Evolutionary conservation across 2,888 invertebrate species (phyloP).

Genomic region (Drosophila longiperda): DNA sequence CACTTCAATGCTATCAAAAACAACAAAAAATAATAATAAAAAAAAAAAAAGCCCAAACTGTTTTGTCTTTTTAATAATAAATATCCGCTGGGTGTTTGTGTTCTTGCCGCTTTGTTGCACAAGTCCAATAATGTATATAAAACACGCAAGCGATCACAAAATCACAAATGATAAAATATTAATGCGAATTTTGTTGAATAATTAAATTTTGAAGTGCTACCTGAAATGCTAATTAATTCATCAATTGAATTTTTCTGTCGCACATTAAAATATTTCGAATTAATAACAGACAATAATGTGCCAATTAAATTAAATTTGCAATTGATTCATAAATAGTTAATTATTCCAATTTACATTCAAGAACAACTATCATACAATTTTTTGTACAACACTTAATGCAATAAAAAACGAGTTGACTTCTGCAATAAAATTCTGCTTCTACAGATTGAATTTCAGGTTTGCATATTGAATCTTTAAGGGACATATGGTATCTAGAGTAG

Average conservation of each 20-base stretch:
- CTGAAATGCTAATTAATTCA: slow-evolving; percentile 8
- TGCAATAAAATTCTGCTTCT: background rate
- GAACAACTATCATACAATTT: background rate
- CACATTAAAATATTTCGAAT: background rate
- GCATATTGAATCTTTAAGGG: background rate
- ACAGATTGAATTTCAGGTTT: background rate
- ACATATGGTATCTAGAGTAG: background rate
- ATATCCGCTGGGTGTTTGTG: slow-evolving; percentile 29
- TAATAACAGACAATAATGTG: background rate
- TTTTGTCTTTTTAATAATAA: slow-evolving; percentile 22
- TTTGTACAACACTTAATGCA: background rate
- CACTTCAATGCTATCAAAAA: slow-evolving; percentile 40
- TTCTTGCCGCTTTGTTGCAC: slow-evolving; percentile 34
- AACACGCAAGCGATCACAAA: slow-evolving; percentile 11
- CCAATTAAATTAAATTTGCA: background rate
- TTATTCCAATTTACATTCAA: background rate
- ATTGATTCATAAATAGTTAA: background rate
- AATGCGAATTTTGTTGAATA: slow-evolving; percentile 6
- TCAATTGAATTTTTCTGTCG: background rate
- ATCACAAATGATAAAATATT: slow-evolving; percentile 11
- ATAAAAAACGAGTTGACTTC: background rate
- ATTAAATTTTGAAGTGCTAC: slow-evolving; percentile 1
- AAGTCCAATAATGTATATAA: slow-evolving; percentile 2
- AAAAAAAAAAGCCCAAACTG: slow-evolving; percentile 7
- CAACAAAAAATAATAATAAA: background rate